Evolutionary conservation across 2,797 vertebrate genomes (phyloP).

Genomic region (Crocodylus rhombifer): DNA sequence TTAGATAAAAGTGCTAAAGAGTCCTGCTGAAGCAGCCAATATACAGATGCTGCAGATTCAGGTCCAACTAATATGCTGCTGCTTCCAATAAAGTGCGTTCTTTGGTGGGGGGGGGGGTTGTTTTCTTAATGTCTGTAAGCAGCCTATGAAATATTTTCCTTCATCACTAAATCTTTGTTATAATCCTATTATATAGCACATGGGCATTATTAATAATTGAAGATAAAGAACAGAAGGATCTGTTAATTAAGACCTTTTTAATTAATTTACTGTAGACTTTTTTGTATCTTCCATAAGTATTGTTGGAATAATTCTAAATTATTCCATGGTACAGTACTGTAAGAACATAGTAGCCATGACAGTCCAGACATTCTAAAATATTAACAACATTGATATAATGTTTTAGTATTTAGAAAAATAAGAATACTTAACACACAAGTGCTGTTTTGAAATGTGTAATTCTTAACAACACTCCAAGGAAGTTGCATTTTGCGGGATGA

Average conservation of each 20-base stretch:
- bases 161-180: neutral
- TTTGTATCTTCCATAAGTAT: neutral
- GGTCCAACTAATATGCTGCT: too few relatives aligned
- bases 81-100: too few relatives aligned
- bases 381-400: too few relatives aligned
- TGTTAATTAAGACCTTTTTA: neutral
- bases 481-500: neutral
- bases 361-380: too few relatives aligned
- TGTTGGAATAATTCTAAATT: neutral
- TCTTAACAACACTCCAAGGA: neutral
- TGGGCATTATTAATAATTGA: neutral
- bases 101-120: too few relatives aligned
- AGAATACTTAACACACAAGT: neutral
- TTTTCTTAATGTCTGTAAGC: too few relatives aligned
- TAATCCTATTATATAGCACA: neutral
- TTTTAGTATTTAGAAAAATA: neutral
- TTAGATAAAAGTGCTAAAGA: too few relatives aligned
- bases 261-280: neutral
- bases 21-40: too few relatives aligned
- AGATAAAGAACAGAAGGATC: neutral
- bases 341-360: too few relatives aligned
- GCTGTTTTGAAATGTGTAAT: neutral
- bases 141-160: neutral
- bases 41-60: too few relatives aligned
- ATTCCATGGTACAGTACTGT: neutral